Percentiles rank a stretch among this genome's conserved stretches.
phyloP scores from a whole-genome alignment of 2,888 invertebrate species.

The Xestia rhomboidea region DNA sequence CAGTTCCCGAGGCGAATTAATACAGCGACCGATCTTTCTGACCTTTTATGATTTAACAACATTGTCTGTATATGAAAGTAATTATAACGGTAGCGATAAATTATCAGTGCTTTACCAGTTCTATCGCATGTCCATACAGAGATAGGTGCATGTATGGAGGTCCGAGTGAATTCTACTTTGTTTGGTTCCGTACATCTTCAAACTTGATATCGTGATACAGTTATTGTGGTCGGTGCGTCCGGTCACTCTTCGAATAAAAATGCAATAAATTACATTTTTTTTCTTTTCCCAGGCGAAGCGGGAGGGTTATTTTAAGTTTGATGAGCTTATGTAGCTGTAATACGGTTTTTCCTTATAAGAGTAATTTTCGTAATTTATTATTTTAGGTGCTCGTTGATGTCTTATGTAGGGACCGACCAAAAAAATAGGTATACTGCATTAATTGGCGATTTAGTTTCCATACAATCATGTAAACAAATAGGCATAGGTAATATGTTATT shows the following conservation, averaged over 20 bases:
- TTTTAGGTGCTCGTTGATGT: background rate
- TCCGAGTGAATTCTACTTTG: slow-evolving; percentile 46
- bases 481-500: background rate
- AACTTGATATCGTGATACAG: slow-evolving; percentile 65
- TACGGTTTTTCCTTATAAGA: slow-evolving; percentile 20
- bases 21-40: slow-evolving; percentile 74
- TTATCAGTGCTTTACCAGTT: slow-evolving; percentile 70
- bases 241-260: slow-evolving; percentile 55
- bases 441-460: background rate
- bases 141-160: slow-evolving; percentile 60
- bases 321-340: slow-evolving; percentile 3
- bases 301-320: slow-evolving; percentile 40
- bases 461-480: background rate
- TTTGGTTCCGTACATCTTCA: slow-evolving; percentile 55
- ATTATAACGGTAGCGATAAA: slow-evolving; percentile 79
- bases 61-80: slow-evolving; percentile 82
- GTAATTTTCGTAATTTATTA: slow-evolving; percentile 1
- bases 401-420: background rate
- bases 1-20: slow-evolving; percentile 77
- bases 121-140: slow-evolving; percentile 60
- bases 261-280: slow-evolving; percentile 49
- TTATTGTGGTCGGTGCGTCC: slow-evolving; percentile 56
- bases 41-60: slow-evolving; percentile 81
- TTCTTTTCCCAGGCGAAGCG: slow-evolving; percentile 33
- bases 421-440: background rate